phyloP scores from a whole-genome alignment of 2,888 invertebrate genomes.

The Ormyrus thymus region DNA sequence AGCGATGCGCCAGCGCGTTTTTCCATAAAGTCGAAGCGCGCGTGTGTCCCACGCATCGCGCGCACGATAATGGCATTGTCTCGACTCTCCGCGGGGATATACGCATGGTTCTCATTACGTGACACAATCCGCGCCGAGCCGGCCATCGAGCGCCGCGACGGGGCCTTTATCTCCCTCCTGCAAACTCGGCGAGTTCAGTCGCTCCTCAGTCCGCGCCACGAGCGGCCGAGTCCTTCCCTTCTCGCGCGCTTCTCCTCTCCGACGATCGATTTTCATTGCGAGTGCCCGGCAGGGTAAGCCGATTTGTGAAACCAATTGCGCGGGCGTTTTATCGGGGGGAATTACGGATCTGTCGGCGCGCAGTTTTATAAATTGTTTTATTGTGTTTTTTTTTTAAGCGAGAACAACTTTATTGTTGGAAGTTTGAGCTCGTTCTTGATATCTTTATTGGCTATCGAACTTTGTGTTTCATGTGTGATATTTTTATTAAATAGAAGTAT shows the following conservation, averaged over 20 bases:
- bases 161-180: constrained; percentile 46
- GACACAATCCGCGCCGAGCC: constrained; percentile 65
- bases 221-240: background rate
- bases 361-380: background rate
- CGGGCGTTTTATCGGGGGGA: too few relatives aligned
- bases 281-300: constrained; percentile 2
- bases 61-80: constrained; percentile 54
- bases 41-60: constrained; percentile 32
- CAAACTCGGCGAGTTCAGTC: constrained; percentile 65
- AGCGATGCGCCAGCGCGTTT: too few relatives aligned
- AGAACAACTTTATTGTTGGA: background rate
- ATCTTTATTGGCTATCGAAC: too few relatives aligned
- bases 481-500: too few relatives aligned
- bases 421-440: background rate
- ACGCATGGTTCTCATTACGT: constrained; percentile 65
- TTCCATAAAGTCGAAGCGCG: too few relatives aligned
- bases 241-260: background rate
- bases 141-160: constrained; percentile 4
- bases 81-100: constrained; percentile 13
- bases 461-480: too few relatives aligned
- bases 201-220: constrained; percentile 62
- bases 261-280: background rate
- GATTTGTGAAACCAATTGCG: constrained; percentile 16
- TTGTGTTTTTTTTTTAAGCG: background rate
- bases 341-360: too few relatives aligned